Conservation (phyloP, 2,888 invertebrate species). For the Rhagonycha fulva region DNA sequence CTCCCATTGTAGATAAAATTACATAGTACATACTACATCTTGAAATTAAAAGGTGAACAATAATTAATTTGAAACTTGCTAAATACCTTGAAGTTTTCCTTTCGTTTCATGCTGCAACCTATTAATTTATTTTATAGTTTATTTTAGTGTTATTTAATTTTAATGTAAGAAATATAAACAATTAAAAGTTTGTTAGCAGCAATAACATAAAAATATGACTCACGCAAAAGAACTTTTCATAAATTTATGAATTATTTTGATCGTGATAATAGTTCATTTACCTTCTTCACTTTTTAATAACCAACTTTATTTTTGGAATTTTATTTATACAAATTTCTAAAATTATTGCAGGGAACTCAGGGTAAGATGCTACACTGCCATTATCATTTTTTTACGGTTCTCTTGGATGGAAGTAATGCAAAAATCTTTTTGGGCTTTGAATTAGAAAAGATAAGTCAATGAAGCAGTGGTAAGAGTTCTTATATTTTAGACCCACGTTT, state of each 20-base stretch:
- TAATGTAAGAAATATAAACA: not conserved
- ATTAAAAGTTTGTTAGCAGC: not conserved
- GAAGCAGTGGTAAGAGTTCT: too few relatives aligned
- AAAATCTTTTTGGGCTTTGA: too few relatives aligned
- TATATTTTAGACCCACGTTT: too few relatives aligned
- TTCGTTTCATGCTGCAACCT: too few relatives aligned
- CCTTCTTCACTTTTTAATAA: not conserved
- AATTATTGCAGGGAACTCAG: not conserved
- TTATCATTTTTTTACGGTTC: too few relatives aligned
- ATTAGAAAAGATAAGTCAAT: too few relatives aligned
- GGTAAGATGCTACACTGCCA: not conserved
- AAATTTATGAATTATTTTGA: not conserved
- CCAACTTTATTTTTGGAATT: not conserved
- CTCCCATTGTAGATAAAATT: too few relatives aligned
- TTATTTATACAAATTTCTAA: not conserved
- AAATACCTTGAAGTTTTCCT: too few relatives aligned
- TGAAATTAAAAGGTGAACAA: too few relatives aligned
- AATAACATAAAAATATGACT: not conserved
- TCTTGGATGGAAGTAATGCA: too few relatives aligned
- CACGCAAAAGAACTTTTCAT: not conserved
- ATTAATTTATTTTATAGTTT: not conserved
- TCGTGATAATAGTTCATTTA: not conserved
- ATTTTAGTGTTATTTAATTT: not conserved
- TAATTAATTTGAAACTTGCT: too few relatives aligned
- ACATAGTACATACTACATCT: too few relatives aligned